Evolutionary conservation across 2,113 vertebrate genomes (phyloP).

Genomic region (Menidia beryllina): DNA sequence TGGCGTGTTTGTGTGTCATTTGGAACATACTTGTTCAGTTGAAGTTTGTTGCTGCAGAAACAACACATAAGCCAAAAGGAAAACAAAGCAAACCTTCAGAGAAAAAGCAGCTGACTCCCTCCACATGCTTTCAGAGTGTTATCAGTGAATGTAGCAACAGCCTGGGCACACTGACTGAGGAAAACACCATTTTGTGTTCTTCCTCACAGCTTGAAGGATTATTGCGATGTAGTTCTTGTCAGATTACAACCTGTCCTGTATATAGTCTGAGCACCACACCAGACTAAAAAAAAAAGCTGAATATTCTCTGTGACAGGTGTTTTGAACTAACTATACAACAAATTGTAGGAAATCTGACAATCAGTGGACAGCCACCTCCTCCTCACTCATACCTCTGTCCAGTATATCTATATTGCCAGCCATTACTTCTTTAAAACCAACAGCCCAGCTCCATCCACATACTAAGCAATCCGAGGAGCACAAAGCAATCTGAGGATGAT

Average conservation of each 20-base stretch:
- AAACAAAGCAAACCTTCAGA: conserved; percentile 5
- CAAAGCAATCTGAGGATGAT: no score
- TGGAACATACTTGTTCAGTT: conserved; percentile 19
- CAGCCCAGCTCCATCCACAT: not conserved
- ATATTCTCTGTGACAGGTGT: no score
- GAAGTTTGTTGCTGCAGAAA: conserved; percentile 44
- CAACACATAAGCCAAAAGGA: conserved; percentile 3
- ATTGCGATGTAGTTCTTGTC: not conserved
- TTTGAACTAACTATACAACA: not conserved
- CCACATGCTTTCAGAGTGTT: conserved; percentile 31
- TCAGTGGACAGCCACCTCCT: not conserved
- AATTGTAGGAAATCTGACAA: not conserved
- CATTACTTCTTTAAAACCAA: not conserved
- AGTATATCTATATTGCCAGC: not conserved
- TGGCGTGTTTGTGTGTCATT: conserved; percentile 13
- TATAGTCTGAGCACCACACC: not conserved
- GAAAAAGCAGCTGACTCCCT: conserved; percentile 14
- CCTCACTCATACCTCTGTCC: not conserved
- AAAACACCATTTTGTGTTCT: not conserved
- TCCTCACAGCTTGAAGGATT: not conserved
- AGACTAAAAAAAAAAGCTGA: not conserved
- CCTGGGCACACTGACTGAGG: not conserved
- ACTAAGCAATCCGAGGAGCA: no score
- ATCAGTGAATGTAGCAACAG: conserved; percentile 41
- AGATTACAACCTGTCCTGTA: not conserved